Conservation (phyloP, 2,113 vertebrate genomes). For the Pygoscelis antarcticus region DNA sequence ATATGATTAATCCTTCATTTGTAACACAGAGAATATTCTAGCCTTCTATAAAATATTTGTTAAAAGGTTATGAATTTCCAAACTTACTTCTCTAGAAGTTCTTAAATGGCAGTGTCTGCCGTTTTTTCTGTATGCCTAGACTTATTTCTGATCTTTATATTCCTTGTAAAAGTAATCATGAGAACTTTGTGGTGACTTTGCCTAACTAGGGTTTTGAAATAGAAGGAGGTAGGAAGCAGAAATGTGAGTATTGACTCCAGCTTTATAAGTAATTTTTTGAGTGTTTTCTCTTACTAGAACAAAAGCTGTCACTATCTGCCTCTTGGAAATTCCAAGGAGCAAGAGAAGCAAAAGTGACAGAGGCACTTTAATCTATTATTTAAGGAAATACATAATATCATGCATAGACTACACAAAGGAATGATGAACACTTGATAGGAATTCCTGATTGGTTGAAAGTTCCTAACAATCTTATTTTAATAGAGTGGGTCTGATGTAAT, state of each 20-base stretch:
- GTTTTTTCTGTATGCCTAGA: not conserved
- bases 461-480: not conserved
- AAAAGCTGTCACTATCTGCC: slow-evolving; percentile 4
- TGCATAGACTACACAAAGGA: not conserved
- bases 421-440: not conserved
- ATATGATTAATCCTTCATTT: not conserved
- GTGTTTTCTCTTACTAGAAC: slow-evolving; percentile 5
- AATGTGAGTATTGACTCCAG: not conserved
- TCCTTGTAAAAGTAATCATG: not conserved
- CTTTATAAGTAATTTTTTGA: not conserved
- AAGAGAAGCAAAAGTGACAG: not conserved
- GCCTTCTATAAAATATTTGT: not conserved
- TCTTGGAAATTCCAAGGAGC: slow-evolving; percentile 10
- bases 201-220: slow-evolving; percentile 7
- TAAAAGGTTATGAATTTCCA: not conserved
- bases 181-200: not conserved
- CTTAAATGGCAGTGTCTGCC: not conserved
- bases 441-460: not conserved
- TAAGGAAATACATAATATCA: not conserved
- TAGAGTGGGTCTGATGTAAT: not conserved
- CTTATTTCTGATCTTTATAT: not conserved
- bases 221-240: not conserved
- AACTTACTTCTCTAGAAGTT: not conserved
- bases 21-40: not conserved
- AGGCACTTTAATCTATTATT: slow-evolving; percentile 44